Evolutionary conservation across 2,797 vertebrate species (phyloP), one percentile per base, ranked within the genome.

Genomic region (Alauda arvensis): DNA sequence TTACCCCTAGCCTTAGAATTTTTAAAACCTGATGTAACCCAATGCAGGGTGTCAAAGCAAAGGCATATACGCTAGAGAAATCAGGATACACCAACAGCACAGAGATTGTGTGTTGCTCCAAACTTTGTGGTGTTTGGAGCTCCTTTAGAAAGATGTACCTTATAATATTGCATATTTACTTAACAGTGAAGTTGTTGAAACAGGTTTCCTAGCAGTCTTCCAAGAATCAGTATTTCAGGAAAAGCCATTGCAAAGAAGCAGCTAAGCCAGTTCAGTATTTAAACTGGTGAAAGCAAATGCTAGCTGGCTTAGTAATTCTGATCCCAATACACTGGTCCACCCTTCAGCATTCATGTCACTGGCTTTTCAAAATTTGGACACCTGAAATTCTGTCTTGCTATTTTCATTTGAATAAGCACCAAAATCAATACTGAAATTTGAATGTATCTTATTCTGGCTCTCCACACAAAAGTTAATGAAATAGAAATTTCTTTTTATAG

Each of bases 221-320:
- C 69, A 87, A 29, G 83, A 88, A 84, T 7, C n/a, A 72, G 34
- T 63, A 76, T 88, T 91, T 92, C 91, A 90, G 90, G 82, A 88
- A 94, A 88, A 87, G 49, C 51, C 67, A 23, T 12, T 37, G 34
- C 42, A 74, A 75, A 51, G 55, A 39, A 91, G 53, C 59, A 75
- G 69, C 33, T 46, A 80, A 83, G 14, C 7, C 48, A 29, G 39
- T 61, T 87, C 70, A 86, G 29, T 92, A 72, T 88, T 89, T 72
- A 90, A 90, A 84, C 46, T 59, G 51, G 31, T 71, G 37, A 89
- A 80, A 77, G 34, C 19, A 80, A 85, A 92, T 1, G 3, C 40
- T 84, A 63, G 5, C 51, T 83, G 43, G 29, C 45, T 88, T 46
- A 85, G 59, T n/a, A 65, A 31, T 31, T 75, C 52, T 72, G 28